phyloP scores from a whole-genome alignment of 2,888 invertebrate genomes.

The Agrotis exclamationis region DNA sequence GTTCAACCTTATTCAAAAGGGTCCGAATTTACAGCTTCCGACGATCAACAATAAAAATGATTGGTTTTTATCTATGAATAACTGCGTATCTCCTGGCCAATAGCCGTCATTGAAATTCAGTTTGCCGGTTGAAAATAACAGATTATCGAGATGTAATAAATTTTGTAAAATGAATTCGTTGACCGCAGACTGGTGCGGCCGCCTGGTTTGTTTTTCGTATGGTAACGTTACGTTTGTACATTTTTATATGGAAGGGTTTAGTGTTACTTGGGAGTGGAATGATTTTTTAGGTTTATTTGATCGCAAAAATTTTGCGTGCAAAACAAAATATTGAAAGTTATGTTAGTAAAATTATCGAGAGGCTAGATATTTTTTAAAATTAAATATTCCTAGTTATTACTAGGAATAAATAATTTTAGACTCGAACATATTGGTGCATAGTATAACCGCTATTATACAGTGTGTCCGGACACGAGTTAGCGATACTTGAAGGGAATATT shows the following conservation, averaged over 20 bases:
- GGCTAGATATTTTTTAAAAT: too few relatives aligned
- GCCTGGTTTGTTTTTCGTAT: conserved; percentile 77
- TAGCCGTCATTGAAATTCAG: conserved; percentile 71
- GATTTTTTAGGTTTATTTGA: conserved; percentile 19
- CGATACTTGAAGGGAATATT: too few relatives aligned
- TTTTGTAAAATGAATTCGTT: conserved; percentile 81
- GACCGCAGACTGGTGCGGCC: conserved; percentile 81
- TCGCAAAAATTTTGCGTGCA: too few relatives aligned
- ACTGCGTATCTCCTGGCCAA: conserved; percentile 52
- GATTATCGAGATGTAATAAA: conserved; percentile 83
- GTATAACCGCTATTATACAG: too few relatives aligned
- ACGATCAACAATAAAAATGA: conserved; percentile 57
- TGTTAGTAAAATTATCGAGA: too few relatives aligned
- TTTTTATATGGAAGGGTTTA: conserved; percentile 42
- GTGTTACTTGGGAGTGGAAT: conserved; percentile 9
- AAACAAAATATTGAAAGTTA: too few relatives aligned
- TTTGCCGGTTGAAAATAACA: conserved; percentile 73
- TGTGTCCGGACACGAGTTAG: too few relatives aligned
- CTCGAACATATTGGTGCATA: too few relatives aligned
- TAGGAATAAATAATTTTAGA: too few relatives aligned
- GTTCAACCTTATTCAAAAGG: conserved; percentile 36
- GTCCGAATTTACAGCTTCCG: conserved; percentile 38
- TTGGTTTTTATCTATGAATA: conserved; percentile 63
- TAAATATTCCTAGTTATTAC: too few relatives aligned
- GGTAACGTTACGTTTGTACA: conserved; percentile 56